A percentile compares a stretch with the other conserved stretches of the same genome.
These are phyloP conservation scores for Dynastes hyllus DNA, from an alignment of 2,888 invertebrate genomes.

Conservation along the genomic window DNA sequence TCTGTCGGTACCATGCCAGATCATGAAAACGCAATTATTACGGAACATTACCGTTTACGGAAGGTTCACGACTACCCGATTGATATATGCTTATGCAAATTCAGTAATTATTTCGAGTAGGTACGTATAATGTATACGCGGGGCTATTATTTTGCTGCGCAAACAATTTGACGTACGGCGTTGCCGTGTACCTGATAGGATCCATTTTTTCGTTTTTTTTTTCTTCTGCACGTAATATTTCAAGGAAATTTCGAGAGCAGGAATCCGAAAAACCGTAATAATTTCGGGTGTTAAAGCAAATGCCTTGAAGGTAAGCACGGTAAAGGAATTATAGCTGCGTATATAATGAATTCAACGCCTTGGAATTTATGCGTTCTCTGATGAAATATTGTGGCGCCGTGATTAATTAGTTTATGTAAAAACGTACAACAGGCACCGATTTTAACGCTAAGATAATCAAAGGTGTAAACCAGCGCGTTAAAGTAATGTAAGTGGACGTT, in stretches of 20 bases:
- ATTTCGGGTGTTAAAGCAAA: conserved; percentile 10
- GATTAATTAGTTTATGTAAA: conserved; percentile 40
- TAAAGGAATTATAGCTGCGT: not conserved
- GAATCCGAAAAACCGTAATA: conserved; percentile 21
- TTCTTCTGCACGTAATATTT: not conserved
- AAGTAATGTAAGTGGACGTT: conserved; percentile 6
- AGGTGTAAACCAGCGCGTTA: conserved; percentile 30
- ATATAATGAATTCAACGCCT: conserved; percentile 21
- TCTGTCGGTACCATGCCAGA: not conserved
- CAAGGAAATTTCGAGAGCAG: conserved; percentile 8
- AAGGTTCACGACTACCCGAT: conserved; percentile 6
- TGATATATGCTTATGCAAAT: conserved; percentile 37
- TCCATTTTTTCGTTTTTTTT: conserved; percentile 1
- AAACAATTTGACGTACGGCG: conserved; percentile 29
- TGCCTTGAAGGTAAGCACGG: not conserved
- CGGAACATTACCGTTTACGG: conserved; percentile 38
- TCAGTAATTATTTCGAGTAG: conserved; percentile 22
- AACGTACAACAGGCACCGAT: conserved; percentile 20
- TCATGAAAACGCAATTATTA: conserved; percentile 38
- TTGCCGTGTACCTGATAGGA: not conserved
- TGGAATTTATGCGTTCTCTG: conserved; percentile 25
- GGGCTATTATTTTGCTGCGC: conserved; percentile 14
- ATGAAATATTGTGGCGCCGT: conserved; percentile 40
- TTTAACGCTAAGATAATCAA: conserved; percentile 14
- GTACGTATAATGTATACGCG: not conserved